Evolutionary conservation across 2,888 invertebrate species (phyloP), one percentile per base, ranked within the genome.

Genomic region (Esperia sulphurella): DNA sequence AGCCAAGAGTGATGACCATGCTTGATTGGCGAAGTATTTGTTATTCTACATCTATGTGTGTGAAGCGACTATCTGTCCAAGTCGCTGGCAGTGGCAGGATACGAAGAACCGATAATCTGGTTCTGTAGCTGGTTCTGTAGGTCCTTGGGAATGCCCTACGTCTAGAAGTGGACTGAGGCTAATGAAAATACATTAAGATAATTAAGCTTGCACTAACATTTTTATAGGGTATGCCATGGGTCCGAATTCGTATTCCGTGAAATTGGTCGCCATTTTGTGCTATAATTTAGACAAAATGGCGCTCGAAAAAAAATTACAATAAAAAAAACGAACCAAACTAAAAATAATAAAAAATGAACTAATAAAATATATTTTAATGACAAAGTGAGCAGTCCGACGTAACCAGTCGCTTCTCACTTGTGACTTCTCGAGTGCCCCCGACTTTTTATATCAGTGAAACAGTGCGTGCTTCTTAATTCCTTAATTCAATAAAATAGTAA

Each of bases 341-440:
- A 43, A 51, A 48, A 40, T 40, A 39, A 47, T 21, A 3, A 21
- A 21, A 21, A 21, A 21, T 21, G 21, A 5, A 3, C 21, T 3
- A 21, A 3, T 21, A 21, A 21, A 21, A 21, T n/a, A n/a, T n/a
- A 21, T 21, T 63, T 61, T 68, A 59, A 75, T 66, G 84, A 86
- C 88, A 81, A 89, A 90, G 90, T 89, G 90, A 90, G 90, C 83
- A 90, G 90, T 88, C 79, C 89, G 89, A 89, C 90, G 59, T 67
- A 54, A 49, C 55, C 55, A 69, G 88, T 85, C 90, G 90, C 89
- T 90, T 89, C 90, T 90, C 90, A 90, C 90, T 80, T 89, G 86
- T 83, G 78, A 48, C 59, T 43, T 47, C 37, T 49, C 42, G 35
- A 14, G 49, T 50, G 52, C 30, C 52, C 12, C 50, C 55, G 58